Base-by-base conservation (phyloP, 2,113 vertebrate genomes). In the Myodes glareolus region DNA sequence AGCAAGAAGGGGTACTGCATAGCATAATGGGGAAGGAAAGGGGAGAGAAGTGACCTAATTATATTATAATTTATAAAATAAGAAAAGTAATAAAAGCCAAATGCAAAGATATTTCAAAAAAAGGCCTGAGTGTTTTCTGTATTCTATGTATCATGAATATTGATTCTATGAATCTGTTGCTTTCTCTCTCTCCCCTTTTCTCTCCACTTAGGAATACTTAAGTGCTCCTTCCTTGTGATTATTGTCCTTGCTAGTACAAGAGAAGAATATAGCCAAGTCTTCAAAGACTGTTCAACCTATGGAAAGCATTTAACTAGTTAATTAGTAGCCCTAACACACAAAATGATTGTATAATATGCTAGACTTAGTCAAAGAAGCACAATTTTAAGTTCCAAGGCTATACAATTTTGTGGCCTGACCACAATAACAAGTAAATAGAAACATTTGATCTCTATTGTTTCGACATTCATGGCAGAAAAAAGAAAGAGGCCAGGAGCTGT, bases 21-120 rank as follows among this genome's bases (percentile, higher is more conserved):
- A 11, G 52, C 11, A 82, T 36, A 58, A n/a, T 58, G 80, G 6
- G 36, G 21, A 39, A 61, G 39, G 11, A 82, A 39, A 61, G 21
- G 12, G 3, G 6, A 3, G 36, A 82, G 21, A 82, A 61, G 61
- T 39, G 11, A 82, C 14, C 12, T 27, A 82, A 27, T 82, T 81
- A 36, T 7, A 52, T 52, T 81, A 27, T 39, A 14, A 82, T 61
- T 82, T 61, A 36, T 58, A 81, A 39, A n/a, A 25, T 25, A 58
- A 81, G 19, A 81, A 25, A 58, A 58, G 25, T 21, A 89, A 86
- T 67, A 36, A 63, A 88, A 19, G 91, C 84, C 31, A 88, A 90
- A 70, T 31, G 21, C 2, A 82, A 76, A 91, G n/a, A 52, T n/a
- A 55, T 31, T 70, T 50, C 63, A 58, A 91, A 82, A 67, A 67